phyloP scores from a whole-genome alignment of 2,113 vertebrate genomes.

The Spilogale gracilis region DNA sequence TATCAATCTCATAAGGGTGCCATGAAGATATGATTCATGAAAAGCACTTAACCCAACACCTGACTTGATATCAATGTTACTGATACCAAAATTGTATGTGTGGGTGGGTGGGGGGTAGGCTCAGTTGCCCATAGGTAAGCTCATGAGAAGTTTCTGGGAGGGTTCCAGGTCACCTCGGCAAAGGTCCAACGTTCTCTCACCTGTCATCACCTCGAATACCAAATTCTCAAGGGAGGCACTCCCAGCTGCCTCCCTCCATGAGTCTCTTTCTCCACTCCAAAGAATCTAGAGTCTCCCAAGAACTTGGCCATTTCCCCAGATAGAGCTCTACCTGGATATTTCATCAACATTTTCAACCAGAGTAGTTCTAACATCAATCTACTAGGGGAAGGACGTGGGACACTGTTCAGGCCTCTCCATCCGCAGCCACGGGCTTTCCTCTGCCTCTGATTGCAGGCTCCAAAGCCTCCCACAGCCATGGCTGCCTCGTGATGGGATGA shows the following conservation, averaged over 20 bases:
- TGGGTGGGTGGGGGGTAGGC: too few species aligned
- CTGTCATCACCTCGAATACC: not conserved
- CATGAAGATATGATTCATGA: accelerated
- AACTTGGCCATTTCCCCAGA: not conserved
- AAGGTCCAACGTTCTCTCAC: not conserved
- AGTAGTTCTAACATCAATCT: not conserved
- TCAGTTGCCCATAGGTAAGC: not conserved
- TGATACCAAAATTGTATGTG: not conserved
- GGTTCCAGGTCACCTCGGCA: not conserved
- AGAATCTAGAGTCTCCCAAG: not conserved
- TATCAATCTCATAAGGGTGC: not conserved
- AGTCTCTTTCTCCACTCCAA: not conserved
- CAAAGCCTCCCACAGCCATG: accelerated
- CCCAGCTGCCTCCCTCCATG: not conserved
- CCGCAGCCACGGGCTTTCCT: too few species aligned
- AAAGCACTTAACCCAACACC: not conserved
- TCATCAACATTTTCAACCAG: not conserved
- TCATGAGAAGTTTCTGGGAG: not conserved
- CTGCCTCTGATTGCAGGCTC: not conserved
- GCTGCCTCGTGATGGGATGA: not conserved
- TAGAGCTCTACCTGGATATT: not conserved
- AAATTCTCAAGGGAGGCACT: not conserved
- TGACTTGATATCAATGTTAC: not conserved
- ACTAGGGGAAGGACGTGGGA: not conserved
- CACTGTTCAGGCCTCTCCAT: not conserved